Base-by-base conservation (phyloP, 64 coral and sea anemone species). In the Montipora sp. region DNA sequence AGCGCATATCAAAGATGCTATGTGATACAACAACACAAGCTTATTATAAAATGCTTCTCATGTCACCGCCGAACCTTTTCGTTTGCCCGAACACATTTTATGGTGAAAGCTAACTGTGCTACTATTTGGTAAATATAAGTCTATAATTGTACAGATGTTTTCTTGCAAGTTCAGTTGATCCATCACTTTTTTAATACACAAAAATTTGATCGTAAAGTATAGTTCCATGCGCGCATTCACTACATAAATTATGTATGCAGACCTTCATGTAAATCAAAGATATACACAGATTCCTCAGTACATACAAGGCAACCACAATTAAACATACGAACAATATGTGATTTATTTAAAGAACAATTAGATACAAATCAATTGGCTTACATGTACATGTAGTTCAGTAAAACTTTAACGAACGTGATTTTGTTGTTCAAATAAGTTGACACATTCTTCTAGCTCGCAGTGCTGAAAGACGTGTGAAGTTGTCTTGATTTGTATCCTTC, bases 191-290 rank as follows among this genome's bases (percentile, higher is more conserved):
- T 1, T 10, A 12, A 3, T 19, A 19, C 75, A 49, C 45, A 71
- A 67, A 66, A 61, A 70, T 50, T 47, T 44, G 49, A 78, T 78
- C 47, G 7, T 14, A 48, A 50, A 14, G 13, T 48, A n/a, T 44
- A 44, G 23, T 49, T 63, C 8, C 48, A 23, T 11, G 8, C 59
- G 24, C 12, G 59, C 61, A 65, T 71, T 84, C 49, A 49, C 7
- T 57, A 57, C 53, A 84, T 84, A 84, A 84, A 84, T 84, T 84
- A 84, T 84, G 18, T n/a, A 84, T 84, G 61, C 82, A 68, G 59
- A 5, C 59, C 11, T 83, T 44, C 65, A 44, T 66, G 59, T 83
- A 67, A 83, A 83, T 83, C 80, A 67, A 83, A 60, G 60, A 11
- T 18, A 70, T 22, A 18, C 4, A 18, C 47, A 18, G 65, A 84